Conservation (phyloP, 1,140 invertebrate species). For the Sycobia sp. region DNA sequence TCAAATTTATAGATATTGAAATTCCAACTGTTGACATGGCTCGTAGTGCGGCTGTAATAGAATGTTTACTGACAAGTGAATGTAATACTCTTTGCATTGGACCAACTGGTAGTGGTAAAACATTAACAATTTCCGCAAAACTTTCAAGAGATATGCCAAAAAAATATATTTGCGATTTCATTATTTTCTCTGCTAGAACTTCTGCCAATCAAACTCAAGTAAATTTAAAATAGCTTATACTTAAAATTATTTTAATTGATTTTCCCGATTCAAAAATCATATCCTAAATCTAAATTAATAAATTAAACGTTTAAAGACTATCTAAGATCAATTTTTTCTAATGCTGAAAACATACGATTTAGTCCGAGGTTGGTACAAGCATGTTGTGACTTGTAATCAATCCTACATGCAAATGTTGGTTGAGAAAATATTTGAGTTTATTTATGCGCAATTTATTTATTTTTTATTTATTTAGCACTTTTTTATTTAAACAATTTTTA, state of each 20-base stretch:
- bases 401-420: no score
- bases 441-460: no score
- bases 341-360: no score
- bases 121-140: conserved; percentile 73
- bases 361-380: no score
- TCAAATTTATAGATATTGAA: conserved; percentile 63
- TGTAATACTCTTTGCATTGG: conserved; percentile 76
- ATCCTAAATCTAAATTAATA: no score
- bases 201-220: conserved; percentile 80
- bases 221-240: neutral
- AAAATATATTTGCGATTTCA: conserved; percentile 74
- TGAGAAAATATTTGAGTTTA: no score
- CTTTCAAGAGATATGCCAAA: conserved; percentile 67
- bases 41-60: conserved; percentile 63
- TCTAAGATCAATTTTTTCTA: no score
- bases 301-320: no score
- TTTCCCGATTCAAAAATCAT: no score
- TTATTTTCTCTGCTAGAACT: conserved; percentile 81
- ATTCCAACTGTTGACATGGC: conserved; percentile 73
- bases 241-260: neutral
- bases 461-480: no score
- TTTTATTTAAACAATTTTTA: no score
- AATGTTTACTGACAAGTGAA: conserved; percentile 65
- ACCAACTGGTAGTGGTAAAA: conserved; percentile 84
- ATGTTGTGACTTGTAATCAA: no score